Percentiles rank a stretch among this genome's conserved stretches.
Evolutionary conservation across 1,140 invertebrate genomes (phyloP).

Genomic region (Cyclina sinensis): DNA sequence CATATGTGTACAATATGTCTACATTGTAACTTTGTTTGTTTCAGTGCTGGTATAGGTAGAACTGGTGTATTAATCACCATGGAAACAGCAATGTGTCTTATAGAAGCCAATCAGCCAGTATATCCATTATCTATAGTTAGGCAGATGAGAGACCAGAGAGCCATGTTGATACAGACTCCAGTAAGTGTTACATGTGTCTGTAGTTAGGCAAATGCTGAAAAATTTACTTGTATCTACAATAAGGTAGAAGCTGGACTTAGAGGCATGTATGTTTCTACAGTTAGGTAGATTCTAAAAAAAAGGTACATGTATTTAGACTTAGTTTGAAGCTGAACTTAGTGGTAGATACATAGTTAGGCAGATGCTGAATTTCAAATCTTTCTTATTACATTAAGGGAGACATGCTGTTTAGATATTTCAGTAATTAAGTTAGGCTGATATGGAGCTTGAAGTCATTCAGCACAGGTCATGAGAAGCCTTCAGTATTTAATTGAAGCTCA

Average conservation of each 20-base stretch:
- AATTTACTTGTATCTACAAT: conserved; percentile 98
- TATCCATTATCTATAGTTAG: conserved; percentile 98
- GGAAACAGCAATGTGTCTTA: conserved; percentile 98
- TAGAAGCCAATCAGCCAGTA: conserved; percentile 97
- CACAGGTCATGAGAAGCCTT: no score
- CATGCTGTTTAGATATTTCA: not conserved
- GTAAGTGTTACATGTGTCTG: conserved; percentile 90
- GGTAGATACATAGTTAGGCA: conserved; percentile 96
- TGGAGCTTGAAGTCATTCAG: no score
- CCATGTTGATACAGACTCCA: conserved; percentile 99
- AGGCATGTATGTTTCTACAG: no score
- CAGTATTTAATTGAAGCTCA: no score
- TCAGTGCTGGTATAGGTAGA: conserved; percentile 97
- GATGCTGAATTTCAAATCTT: conserved; percentile 89
- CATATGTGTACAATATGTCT: no score
- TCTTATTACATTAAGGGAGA: not conserved
- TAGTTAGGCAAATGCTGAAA: not conserved
- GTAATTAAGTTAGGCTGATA: no score
- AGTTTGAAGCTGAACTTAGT: no score
- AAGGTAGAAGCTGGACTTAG: no score
- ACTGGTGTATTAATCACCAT: conserved; percentile 99
- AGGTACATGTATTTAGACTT: no score
- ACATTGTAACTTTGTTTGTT: conserved; percentile 44
- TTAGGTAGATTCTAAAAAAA: no score
- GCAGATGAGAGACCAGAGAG: conserved; percentile 97